Percentiles rank a stretch among this genome's conserved stretches.
Evolutionary conservation across 1,140 invertebrate species (phyloP).

Genomic region (Drosophila lacertosa): DNA sequence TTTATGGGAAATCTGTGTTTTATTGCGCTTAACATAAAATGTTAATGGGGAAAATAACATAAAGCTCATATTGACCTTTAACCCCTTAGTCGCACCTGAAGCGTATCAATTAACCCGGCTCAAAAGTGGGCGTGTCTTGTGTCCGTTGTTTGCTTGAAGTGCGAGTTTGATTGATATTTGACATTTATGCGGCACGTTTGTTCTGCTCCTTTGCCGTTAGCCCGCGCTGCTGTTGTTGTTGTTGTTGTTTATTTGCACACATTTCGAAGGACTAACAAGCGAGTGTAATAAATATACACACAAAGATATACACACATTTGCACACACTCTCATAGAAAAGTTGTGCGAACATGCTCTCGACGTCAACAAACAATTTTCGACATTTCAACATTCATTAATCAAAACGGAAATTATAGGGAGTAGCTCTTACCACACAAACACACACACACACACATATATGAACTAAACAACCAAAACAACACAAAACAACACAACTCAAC

Average conservation of each 20-base stretch:
- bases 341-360: conserved; percentile 40
- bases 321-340: conserved; percentile 6
- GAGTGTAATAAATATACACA: conserved; percentile 4
- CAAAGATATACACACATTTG: conserved; percentile 16
- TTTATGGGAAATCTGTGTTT: neutral
- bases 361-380: conserved; percentile 69
- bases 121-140: conserved; percentile 45
- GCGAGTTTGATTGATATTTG: conserved; percentile 69
- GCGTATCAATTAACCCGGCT: conserved; percentile 56
- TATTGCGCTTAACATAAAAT: neutral
- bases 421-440: conserved; percentile 23
- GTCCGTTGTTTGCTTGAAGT: conserved; percentile 54
- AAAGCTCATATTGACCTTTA: conserved; percentile 3
- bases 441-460: conserved; percentile 4
- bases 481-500: conserved; percentile 17
- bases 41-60: neutral
- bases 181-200: conserved; percentile 57
- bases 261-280: conserved; percentile 47
- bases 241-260: conserved; percentile 50
- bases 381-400: conserved; percentile 73
- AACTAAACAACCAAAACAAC: conserved; percentile 17
- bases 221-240: too few relatives aligned
- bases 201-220: conserved; percentile 32
- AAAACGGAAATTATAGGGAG: conserved; percentile 66
- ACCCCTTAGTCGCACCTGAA: conserved; percentile 18